These are phyloP conservation scores for Teleogryllus oceanicus DNA, from an alignment of 2,888 invertebrate genomes.

Conservation along the genomic window DNA sequence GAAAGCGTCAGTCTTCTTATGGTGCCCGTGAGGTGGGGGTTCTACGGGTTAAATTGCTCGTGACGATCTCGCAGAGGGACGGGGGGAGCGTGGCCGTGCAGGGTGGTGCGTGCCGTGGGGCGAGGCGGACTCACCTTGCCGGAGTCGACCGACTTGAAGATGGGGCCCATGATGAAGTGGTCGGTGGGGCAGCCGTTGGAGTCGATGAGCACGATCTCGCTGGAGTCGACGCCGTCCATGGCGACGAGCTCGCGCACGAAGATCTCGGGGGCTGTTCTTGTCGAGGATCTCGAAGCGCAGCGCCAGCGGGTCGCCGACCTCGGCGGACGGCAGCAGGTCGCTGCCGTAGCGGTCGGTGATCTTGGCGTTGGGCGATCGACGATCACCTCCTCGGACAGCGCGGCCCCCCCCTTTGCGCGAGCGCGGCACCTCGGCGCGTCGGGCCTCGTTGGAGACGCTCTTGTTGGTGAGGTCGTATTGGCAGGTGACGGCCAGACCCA, in stretches of 20 bases:
- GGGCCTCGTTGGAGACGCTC: constrained; percentile 87
- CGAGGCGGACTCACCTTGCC: constrained; percentile 62
- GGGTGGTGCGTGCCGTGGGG: no score
- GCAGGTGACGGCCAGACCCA: constrained; percentile 88
- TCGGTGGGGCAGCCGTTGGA: constrained; percentile 90
- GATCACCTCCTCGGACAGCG: constrained; percentile 83
- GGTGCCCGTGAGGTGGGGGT: no score
- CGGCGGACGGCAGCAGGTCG: constrained; percentile 80
- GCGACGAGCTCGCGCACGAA: constrained; percentile 92
- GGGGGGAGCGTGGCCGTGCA: no score
- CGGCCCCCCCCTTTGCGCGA: no score
- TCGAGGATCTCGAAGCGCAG: constrained; percentile 89
- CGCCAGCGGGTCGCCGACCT: constrained; percentile 89
- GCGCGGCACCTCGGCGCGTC: no score
- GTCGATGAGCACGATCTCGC: constrained; percentile 88
- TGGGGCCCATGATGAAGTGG: constrained; percentile 89
- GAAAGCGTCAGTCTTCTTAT: no score
- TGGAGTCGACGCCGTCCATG: constrained; percentile 89
- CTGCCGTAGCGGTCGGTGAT: constrained; percentile 81
- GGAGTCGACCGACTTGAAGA: constrained; percentile 74
- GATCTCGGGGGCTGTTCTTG: constrained; percentile 87
- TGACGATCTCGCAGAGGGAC: no score
- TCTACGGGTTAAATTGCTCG: no score
- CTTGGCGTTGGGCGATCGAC: constrained; percentile 92
- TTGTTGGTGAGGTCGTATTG: constrained; percentile 93